Percentiles rank a stretch among this genome's conserved stretches.
These are phyloP conservation scores for Limosa lapponica DNA, from an alignment of 2,797 vertebrate genomes.

Conservation along the genomic window DNA sequence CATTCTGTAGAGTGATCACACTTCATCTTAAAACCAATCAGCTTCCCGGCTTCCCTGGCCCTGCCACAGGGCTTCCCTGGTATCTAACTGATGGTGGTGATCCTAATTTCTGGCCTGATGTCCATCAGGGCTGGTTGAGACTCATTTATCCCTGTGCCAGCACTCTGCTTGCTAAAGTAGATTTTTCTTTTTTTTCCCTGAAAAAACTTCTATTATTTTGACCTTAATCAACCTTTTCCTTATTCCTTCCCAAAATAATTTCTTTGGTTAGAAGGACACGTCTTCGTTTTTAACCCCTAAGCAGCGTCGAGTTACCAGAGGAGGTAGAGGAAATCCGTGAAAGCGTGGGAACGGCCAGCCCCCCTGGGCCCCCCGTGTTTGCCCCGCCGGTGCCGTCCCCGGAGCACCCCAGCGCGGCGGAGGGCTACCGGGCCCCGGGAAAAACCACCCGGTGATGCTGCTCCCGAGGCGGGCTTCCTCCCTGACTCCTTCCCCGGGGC, in stretches of 20 bases:
- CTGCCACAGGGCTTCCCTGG: neutral
- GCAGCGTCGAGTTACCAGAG: fast-evolving
- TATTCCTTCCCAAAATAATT: no score
- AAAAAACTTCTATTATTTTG: fast-evolving
- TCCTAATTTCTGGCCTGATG: neutral
- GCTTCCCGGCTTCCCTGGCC: neutral
- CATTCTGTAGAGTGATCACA: fast-evolving
- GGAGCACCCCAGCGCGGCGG: fast-evolving
- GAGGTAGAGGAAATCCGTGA: fast-evolving
- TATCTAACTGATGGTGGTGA: fast-evolving
- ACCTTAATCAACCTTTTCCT: neutral
- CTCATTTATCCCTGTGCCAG: neutral
- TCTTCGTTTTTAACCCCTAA: neutral
- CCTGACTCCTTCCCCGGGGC: neutral
- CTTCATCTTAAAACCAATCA: neutral
- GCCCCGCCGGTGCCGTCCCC: neutral
- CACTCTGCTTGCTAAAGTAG: neutral
- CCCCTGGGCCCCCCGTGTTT: neutral
- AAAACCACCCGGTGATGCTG: neutral
- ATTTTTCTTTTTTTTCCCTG: neutral
- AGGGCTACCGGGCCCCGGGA: neutral
- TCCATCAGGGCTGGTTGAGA: neutral
- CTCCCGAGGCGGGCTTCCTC: neutral
- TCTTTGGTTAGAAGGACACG: neutral
- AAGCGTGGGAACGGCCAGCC: fast-evolving